Evolutionary conservation across 2,113 vertebrate species (phyloP).

Genomic region (Paradisaea rubra): DNA sequence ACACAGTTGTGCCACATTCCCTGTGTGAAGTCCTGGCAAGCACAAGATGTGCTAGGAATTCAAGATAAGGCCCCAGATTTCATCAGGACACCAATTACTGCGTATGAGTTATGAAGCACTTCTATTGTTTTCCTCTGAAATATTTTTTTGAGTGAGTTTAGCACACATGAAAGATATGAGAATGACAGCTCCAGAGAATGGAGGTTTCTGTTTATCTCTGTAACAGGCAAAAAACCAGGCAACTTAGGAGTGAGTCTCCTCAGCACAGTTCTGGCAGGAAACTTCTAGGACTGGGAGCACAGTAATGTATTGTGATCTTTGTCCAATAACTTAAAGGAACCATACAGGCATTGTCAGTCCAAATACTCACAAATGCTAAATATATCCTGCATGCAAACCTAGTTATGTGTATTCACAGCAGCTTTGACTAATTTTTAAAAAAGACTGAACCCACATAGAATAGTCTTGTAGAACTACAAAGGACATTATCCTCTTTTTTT

Average conservation of each 20-base stretch:
- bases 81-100: conserved; percentile 8
- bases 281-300: neutral
- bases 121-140: neutral
- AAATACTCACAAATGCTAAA: neutral
- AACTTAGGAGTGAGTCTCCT: neutral
- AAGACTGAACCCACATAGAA: accelerated
- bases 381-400: neutral
- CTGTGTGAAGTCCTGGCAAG: neutral
- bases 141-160: neutral
- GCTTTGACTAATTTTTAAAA: neutral
- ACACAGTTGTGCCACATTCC: neutral
- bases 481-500: no score
- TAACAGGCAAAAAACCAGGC: neutral
- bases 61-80: neutral
- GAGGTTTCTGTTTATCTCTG: neutral
- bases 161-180: neutral
- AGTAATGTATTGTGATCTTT: neutral
- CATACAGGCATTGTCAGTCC: neutral
- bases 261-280: neutral
- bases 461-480: neutral
- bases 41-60: neutral
- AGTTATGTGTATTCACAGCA: accelerated
- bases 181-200: neutral
- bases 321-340: neutral
- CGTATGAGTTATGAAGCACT: neutral